These are phyloP conservation scores for Calephelis virginiensis DNA, from an alignment of 1,140 invertebrate species.

Conservation along the genomic window DNA sequence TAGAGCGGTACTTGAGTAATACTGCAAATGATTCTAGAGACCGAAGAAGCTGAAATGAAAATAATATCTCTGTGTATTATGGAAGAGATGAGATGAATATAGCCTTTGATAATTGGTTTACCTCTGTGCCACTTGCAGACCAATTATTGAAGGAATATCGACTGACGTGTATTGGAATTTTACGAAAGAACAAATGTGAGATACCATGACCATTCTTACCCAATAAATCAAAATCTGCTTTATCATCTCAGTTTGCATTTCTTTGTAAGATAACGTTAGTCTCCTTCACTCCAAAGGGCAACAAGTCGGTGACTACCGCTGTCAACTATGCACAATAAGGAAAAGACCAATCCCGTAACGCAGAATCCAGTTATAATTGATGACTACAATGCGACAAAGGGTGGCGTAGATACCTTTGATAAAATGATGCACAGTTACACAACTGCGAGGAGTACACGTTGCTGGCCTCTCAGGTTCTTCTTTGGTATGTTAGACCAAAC, in stretches of 20 bases:
- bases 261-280: constrained; percentile 5
- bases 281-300: constrained; percentile 19
- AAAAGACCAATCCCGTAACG: constrained; percentile 11
- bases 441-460: constrained; percentile 10
- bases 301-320: constrained; percentile 13
- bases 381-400: constrained; percentile 17
- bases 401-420: constrained; percentile 18
- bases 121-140: background rate
- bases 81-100: background rate
- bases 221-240: no score
- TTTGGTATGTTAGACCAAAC: constrained; percentile 25
- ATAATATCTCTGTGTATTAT: no score
- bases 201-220: background rate
- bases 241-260: background rate
- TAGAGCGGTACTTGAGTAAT: no score
- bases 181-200: constrained; percentile 11
- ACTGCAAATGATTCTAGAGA: no score
- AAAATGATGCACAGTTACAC: constrained; percentile 16
- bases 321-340: constrained; percentile 14
- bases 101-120: constrained; percentile 15
- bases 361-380: constrained; percentile 9
- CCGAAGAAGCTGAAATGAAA: background rate
- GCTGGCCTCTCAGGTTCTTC: constrained; percentile 25
- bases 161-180: constrained; percentile 10
- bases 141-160: background rate